These are phyloP conservation scores for Muntiacus reevesi DNA, from an alignment of 2,113 vertebrate species.

Conservation along the genomic window DNA sequence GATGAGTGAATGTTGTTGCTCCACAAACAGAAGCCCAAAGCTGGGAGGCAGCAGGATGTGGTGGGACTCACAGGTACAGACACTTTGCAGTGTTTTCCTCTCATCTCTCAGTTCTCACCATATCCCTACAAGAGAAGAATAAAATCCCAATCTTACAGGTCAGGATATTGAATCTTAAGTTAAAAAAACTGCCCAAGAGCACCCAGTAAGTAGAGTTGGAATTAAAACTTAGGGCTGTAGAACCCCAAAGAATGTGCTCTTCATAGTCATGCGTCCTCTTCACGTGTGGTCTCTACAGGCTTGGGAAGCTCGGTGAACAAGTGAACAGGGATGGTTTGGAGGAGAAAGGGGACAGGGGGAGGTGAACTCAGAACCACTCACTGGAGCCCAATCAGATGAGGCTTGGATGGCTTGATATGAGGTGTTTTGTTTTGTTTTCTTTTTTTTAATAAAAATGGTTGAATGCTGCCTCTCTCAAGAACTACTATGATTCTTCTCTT, in stretches of 20 bases:
- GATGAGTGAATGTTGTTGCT: no score
- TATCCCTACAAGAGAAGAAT: not conserved
- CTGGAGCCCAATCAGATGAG: no score
- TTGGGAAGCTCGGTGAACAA: not conserved
- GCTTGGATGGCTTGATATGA: not conserved
- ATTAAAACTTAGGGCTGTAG: not conserved
- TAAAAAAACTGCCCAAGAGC: not conserved
- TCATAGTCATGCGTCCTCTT: not conserved
- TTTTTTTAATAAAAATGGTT: not conserved
- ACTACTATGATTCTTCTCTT: not conserved
- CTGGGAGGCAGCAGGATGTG: not conserved
- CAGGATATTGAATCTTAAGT: not conserved
- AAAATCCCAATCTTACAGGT: not conserved
- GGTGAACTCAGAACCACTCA: not conserved
- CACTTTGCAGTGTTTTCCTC: not conserved
- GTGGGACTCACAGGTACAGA: accelerated
- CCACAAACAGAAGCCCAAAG: not conserved
- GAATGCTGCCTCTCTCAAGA: not conserved
- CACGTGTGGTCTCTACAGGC: not conserved
- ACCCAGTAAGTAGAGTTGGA: not conserved
- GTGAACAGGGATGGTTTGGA: not conserved
- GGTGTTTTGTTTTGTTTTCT: not conserved
- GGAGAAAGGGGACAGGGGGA: not conserved
- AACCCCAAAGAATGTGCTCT: not conserved
- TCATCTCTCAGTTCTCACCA: not conserved